Evolutionary conservation across 1,140 invertebrate genomes (phyloP).

Genomic region (Drosophila sturtevanti): DNA sequence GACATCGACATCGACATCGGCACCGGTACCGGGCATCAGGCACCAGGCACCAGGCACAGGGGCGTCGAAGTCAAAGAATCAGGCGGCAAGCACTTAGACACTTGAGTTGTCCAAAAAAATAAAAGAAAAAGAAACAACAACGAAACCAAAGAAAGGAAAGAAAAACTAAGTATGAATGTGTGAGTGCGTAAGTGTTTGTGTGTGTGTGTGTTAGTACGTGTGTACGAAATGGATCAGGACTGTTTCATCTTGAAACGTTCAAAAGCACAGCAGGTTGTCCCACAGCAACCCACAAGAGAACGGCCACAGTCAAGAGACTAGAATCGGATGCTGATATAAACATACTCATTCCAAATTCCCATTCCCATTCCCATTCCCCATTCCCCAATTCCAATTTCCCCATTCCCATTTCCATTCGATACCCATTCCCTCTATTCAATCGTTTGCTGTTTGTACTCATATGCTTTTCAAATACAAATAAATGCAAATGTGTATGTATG

Average conservation of each 20-base stretch:
- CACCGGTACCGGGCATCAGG: conserved; percentile 2
- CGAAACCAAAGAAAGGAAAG: conserved; percentile 11
- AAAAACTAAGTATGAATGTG: conserved; percentile 8
- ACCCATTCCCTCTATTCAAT: neutral
- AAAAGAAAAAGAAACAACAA: conserved; percentile 13
- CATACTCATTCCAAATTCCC: conserved; percentile 27
- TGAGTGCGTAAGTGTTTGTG: conserved; percentile 8
- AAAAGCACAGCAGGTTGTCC: conserved; percentile 78
- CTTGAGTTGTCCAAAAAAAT: conserved; percentile 73
- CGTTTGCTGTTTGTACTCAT: conserved; percentile 47
- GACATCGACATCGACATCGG: conserved; percentile 20
- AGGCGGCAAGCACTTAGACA: conserved; percentile 69
- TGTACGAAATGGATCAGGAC: conserved; percentile 63
- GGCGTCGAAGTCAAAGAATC: conserved; percentile 38
- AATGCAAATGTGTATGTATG: neutral
- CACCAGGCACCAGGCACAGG: neutral
- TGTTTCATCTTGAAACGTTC: conserved; percentile 71
- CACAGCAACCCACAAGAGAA: conserved; percentile 14
- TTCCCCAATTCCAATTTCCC: neutral
- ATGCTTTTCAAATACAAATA: conserved; percentile 29
- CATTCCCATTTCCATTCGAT: conserved; percentile 9
- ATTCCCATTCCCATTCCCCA: neutral
- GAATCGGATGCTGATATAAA: conserved; percentile 70
- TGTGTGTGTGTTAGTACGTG: conserved; percentile 13
- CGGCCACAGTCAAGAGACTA: conserved; percentile 34